Evolutionary conservation across 2,113 vertebrate species (phyloP), one percentile per base, ranked within the genome.

Genomic region (Struthidea cinerea): DNA sequence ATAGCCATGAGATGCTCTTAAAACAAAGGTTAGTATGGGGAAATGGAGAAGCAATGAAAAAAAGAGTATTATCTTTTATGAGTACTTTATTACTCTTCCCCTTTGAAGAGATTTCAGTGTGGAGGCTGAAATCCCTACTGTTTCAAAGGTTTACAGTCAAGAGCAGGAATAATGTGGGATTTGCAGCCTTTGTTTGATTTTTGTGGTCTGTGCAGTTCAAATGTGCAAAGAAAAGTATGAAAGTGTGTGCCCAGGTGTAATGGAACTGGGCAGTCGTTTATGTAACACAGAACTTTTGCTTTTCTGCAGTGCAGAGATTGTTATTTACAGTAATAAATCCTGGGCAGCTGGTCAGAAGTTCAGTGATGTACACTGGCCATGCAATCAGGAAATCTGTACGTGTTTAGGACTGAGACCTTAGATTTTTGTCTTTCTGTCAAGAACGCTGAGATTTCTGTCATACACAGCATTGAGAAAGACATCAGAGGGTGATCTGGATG

Each of bases 361-460:
- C n/a, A 35, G 0, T 56, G 11, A 53, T 0, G 0, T 65, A 21
- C 32, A 20, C 1, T 61, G 26, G 46, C 53, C 42, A 46, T 10
- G 20, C 46, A 90, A 39, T 9, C 44, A 64, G 44, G 57, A 90
- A 82, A 76, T 32, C 46, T 39, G 46, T 20, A 33, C 11, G 5
- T 19, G 8, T 65, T 82, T 57, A 27, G 41, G 46, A 76, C 23
- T 67, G 41, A 69, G 46, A 47, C 27, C 39, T 52, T 57, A 57
- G 13, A 13, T 61, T 70, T 73, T 68, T 47, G 3, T 60, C 63
- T 84, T 27, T 67, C 39, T 83, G 67, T 77, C 16, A 69, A 77
- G 68, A 77, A 42, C 24, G 4, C 46, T 41, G 68, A 81, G 16
- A 33, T 61, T 93, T 57, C 30, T 89, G 19, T 42, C 47, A 75